Evolutionary conservation across 1,140 invertebrate species (phyloP).

Genomic region (Apis florea): DNA sequence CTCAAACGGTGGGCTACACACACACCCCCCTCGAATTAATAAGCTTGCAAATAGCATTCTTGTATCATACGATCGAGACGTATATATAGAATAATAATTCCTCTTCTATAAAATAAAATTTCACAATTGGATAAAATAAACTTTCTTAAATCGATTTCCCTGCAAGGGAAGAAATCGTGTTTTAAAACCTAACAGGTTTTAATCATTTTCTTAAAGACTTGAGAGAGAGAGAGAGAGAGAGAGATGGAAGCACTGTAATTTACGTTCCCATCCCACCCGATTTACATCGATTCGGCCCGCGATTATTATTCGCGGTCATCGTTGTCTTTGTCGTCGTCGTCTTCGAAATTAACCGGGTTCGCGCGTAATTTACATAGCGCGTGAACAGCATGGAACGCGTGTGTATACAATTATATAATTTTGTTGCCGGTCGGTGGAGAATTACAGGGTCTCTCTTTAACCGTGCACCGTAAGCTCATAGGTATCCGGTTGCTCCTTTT

Average conservation of each 20-base stretch:
- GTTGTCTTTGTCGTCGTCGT: not conserved
- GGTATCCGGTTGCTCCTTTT: no score
- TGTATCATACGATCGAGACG: not conserved
- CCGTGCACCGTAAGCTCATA: not conserved
- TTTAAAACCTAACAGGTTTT: not conserved
- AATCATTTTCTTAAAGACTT: not conserved
- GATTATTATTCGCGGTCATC: not conserved
- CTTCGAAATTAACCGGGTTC: not conserved
- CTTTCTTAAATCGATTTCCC: no score
- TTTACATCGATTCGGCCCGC: not conserved
- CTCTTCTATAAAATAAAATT: no score
- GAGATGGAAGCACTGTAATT: not conserved
- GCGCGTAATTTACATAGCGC: conserved; percentile 20
- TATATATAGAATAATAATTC: no score
- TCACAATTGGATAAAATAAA: no score
- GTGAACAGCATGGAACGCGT: conserved; percentile 1
- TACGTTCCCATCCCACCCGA: not conserved
- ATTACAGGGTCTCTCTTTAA: conserved; percentile 1
- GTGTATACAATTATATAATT: conserved; percentile 13
- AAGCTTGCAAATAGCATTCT: not conserved
- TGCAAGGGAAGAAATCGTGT: no score
- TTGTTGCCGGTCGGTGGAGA: not conserved
- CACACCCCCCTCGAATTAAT: not conserved
- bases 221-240: no score
- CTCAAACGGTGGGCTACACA: not conserved